phyloP scores from a whole-genome alignment of 2,113 vertebrate genomes.

The Protobothrops flavoviridis region DNA sequence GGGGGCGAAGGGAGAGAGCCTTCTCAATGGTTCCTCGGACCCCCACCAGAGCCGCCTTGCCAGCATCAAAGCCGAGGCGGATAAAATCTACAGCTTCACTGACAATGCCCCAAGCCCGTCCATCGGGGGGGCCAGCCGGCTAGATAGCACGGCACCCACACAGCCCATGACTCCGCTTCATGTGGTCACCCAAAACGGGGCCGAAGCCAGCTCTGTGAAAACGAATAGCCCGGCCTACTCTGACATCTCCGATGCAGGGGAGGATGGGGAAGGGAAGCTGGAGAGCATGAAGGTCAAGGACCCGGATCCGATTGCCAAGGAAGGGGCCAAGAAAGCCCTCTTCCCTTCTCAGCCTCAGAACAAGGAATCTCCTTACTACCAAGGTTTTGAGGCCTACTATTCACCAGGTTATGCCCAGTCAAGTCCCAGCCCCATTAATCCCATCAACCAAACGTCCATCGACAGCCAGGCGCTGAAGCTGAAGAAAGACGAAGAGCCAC shows the following conservation, averaged over 20 bases:
- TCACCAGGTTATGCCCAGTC: constrained; percentile 91
- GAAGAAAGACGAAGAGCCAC: constrained; percentile 91
- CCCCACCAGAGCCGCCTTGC: constrained; percentile 94
- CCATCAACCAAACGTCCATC: constrained; percentile 57
- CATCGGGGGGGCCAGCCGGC: constrained; percentile 86
- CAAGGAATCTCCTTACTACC: constrained; percentile 92
- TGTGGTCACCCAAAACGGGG: constrained; percentile 89
- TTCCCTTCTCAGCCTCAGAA: constrained; percentile 85
- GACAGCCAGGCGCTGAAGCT: constrained; percentile 84
- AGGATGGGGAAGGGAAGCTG: constrained; percentile 91
- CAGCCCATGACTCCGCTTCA: constrained; percentile 91
- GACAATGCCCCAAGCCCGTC: constrained; percentile 97
- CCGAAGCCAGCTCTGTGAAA: constrained; percentile 91
- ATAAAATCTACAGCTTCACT: constrained; percentile 98
- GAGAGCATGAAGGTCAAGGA: constrained; percentile 85
- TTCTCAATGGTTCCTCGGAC: constrained; percentile 91
- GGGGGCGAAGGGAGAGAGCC: constrained; percentile 82
- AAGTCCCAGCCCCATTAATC: constrained; percentile 82
- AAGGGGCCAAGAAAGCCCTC: constrained; percentile 92
- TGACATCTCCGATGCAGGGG: constrained; percentile 95
- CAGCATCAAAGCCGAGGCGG: constrained; percentile 96
- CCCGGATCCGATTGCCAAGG: constrained; percentile 86
- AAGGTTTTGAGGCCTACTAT: constrained; percentile 91
- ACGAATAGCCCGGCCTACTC: constrained; percentile 97
- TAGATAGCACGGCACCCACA: constrained; percentile 79